Evolutionary conservation across 2,888 invertebrate species (phyloP).

Genomic region (Entomobrya multifasciata): DNA sequence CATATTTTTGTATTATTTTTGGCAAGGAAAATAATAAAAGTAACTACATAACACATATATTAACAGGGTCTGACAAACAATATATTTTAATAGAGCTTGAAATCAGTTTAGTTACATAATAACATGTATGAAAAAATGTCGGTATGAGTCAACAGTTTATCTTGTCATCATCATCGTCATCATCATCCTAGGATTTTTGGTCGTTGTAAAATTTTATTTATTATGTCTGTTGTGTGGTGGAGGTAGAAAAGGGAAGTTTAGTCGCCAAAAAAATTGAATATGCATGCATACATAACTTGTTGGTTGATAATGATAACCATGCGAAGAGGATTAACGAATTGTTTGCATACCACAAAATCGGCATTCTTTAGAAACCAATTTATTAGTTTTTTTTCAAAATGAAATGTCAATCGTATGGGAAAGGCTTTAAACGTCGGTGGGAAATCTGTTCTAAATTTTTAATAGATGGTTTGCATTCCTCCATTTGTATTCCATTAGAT

Average conservation of each 20-base stretch:
- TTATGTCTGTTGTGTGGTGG: slow-evolving; percentile 24
- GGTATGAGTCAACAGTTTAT: slow-evolving; percentile 18
- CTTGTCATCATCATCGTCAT: slow-evolving; percentile 37
- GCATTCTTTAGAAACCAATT: not conserved
- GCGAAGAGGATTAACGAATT: not conserved
- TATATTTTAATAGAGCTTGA: not conserved
- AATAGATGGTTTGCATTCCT: too few species aligned
- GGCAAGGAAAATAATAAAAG: too few species aligned
- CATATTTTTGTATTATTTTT: too few species aligned
- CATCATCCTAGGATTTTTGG: too few species aligned
- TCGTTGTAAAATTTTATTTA: slow-evolving; percentile 38
- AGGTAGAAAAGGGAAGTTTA: not conserved
- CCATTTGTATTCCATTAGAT: too few species aligned
- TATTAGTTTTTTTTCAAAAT: too few species aligned
- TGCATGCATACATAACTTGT: not conserved
- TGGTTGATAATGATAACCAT: too few species aligned
- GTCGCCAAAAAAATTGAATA: not conserved
- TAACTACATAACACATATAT: too few species aligned
- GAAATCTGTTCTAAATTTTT: too few species aligned
- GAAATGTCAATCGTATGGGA: not conserved
- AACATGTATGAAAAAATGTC: not conserved
- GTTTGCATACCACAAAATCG: slow-evolving; percentile 9
- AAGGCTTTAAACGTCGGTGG: too few species aligned
- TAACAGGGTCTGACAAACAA: too few species aligned
- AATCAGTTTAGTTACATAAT: not conserved